Evolutionary conservation across 2,888 invertebrate species (phyloP).

Genomic region (Drosophila melanosoma): DNA sequence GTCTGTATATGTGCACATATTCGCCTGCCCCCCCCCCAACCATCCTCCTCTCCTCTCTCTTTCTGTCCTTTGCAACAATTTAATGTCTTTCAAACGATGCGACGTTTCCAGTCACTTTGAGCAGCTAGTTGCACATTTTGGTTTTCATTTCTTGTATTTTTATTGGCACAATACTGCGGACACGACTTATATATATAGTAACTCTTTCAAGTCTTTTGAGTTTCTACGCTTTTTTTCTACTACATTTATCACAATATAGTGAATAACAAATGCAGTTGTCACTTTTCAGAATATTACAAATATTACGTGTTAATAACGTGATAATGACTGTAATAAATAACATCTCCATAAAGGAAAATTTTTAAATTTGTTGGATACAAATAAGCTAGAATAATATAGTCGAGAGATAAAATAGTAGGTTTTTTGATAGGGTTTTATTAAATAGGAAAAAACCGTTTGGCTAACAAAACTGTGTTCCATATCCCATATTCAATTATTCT

Average conservation of each 20-base stretch:
- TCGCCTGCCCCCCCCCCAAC: neutral
- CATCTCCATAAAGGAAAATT: neutral
- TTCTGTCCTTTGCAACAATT: constrained; percentile 6
- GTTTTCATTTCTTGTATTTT: constrained; percentile 47
- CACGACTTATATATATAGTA: constrained; percentile 24
- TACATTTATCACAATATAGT: neutral
- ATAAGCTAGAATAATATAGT: neutral
- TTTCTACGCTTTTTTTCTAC: constrained; percentile 1
- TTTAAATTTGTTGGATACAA: neutral
- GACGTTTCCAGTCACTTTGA: constrained; percentile 28
- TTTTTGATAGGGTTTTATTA: too few species aligned
- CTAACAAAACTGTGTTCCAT: neutral
- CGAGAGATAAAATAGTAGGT: neutral
- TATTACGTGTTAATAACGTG: neutral
- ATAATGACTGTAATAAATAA: neutral
- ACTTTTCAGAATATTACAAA: neutral
- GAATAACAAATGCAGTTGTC: neutral
- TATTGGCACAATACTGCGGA: constrained; percentile 39
- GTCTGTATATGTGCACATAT: neutral
- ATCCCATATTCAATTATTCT: neutral
- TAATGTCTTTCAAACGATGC: constrained; percentile 18
- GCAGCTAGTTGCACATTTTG: constrained; percentile 44
- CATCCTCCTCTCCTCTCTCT: neutral
- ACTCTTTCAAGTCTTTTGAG: neutral
- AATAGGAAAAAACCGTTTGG: neutral